These are phyloP conservation scores for Saccopteryx leptura DNA, from an alignment of 2,113 vertebrate genomes.

Conservation along the genomic window DNA sequence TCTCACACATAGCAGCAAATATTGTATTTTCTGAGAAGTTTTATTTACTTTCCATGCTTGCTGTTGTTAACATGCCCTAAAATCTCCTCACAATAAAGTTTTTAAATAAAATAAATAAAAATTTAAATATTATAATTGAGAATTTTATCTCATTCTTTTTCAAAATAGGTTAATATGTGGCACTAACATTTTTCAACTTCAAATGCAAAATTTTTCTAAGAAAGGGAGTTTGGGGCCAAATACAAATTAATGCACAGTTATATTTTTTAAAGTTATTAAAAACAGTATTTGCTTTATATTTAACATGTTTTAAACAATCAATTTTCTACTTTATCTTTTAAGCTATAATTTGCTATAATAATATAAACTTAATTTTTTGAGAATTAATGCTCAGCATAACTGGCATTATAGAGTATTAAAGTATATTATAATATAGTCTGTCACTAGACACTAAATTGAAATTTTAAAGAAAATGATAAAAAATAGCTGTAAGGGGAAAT, in stretches of 20 bases:
- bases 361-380: slow-evolving; percentile 95
- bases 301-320: slow-evolving; percentile 44
- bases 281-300: slow-evolving; percentile 82
- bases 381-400: slow-evolving; percentile 95
- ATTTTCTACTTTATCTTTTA: slow-evolving; percentile 87
- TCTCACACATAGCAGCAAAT: background rate
- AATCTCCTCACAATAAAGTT: slow-evolving; percentile 60
- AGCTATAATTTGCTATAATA: slow-evolving; percentile 90
- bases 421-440: slow-evolving; percentile 93
- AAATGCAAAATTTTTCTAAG: slow-evolving; percentile 37
- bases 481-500: slow-evolving; percentile 93
- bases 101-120: slow-evolving; percentile 69
- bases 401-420: slow-evolving; percentile 95
- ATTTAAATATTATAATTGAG: background rate
- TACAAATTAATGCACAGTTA: slow-evolving; percentile 72
- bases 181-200: slow-evolving; percentile 7
- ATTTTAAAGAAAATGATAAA: slow-evolving; percentile 95
- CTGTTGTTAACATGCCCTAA: slow-evolving; percentile 1
- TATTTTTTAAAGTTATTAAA: slow-evolving; percentile 71
- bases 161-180: background rate
- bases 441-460: slow-evolving; percentile 97
- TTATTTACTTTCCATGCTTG: background rate
- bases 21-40: background rate
- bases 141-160: slow-evolving; percentile 26
- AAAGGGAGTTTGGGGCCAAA: background rate